Conservation (phyloP, 2,113 vertebrate species). For the Mungos mungo region DNA sequence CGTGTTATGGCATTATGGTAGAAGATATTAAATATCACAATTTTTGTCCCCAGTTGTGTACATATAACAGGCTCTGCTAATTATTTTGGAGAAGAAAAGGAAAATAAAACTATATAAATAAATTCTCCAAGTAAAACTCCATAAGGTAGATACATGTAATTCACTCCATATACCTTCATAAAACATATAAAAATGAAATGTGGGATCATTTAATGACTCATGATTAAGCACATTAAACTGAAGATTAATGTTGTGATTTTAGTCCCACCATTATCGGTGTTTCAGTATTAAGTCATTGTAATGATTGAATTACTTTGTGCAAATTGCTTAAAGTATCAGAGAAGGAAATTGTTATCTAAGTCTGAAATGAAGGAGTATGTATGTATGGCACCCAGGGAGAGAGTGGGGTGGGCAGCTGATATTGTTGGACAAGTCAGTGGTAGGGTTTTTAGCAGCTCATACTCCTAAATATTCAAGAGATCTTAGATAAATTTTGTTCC, state of each 20-base stretch:
- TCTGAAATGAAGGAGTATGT: neutral
- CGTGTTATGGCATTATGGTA: neutral
- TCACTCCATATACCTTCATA: neutral
- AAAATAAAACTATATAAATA: neutral
- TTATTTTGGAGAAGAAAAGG: neutral
- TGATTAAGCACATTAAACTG: neutral
- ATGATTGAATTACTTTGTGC: neutral
- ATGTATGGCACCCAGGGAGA: too few species aligned
- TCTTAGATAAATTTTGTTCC: neutral
- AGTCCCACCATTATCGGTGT: neutral
- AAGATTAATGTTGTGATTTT: neutral
- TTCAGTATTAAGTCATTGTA: neutral
- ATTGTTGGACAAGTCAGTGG: neutral
- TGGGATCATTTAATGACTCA: neutral
- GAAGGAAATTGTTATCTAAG: neutral
- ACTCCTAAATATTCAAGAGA: neutral
- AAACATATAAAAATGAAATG: neutral
- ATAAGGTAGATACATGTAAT: neutral
- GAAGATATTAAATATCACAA: neutral
- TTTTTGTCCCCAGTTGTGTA: neutral
- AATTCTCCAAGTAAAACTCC: neutral
- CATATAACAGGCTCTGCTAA: neutral
- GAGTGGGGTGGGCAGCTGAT: neutral
- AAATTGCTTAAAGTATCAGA: neutral
- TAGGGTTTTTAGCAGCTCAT: neutral